Evolutionary conservation across 2,797 vertebrate genomes (phyloP).

Genomic region (Loriculus beryllinus): DNA sequence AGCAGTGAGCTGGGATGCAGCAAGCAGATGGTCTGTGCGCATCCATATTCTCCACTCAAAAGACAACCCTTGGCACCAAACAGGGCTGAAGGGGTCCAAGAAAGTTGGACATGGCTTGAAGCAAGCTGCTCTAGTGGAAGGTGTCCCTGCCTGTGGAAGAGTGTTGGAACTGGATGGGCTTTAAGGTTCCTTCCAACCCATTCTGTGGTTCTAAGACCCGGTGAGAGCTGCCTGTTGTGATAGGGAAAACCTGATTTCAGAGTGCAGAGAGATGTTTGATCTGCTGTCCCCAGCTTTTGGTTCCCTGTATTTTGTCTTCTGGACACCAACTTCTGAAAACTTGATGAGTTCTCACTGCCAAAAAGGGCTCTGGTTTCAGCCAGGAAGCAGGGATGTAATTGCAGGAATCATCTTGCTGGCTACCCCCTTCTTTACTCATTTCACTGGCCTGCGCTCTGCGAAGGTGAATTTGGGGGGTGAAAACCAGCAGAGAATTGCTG

Average conservation of each 20-base stretch:
- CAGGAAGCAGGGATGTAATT: not conserved
- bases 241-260: not conserved
- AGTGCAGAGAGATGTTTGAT: not conserved
- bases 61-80: not conserved
- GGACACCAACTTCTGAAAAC: not conserved
- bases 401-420: not conserved
- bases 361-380: not conserved
- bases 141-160: not conserved
- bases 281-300: accelerated
- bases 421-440: not conserved
- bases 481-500: not conserved
- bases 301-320: not conserved
- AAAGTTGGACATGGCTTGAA: not conserved
- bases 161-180: not conserved
- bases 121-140: not conserved
- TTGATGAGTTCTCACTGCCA: conserved; percentile 7
- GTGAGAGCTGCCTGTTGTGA: not conserved
- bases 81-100: not conserved
- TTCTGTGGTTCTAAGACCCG: not conserved
- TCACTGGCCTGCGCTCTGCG: not conserved
- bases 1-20: not conserved
- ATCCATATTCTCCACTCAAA: not conserved
- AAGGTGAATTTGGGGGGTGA: accelerated
- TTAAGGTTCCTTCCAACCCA: not conserved
- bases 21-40: not conserved